Percentiles rank a stretch among this genome's conserved stretches.
Evolutionary conservation across 2,888 invertebrate genomes (phyloP).

Genomic region (Hofmannophila pseudospretella): DNA sequence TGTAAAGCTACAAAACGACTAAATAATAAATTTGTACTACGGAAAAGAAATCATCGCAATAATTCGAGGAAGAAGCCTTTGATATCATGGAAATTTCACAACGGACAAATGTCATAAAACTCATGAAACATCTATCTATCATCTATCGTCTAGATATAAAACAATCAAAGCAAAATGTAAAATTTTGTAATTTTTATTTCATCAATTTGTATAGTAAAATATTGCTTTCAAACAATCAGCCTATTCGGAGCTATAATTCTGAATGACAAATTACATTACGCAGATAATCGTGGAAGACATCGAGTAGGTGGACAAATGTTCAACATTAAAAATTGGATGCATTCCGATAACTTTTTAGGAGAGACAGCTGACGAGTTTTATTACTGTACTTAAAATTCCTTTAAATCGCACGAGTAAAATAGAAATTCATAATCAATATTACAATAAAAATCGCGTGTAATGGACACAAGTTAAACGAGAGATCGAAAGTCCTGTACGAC

Average conservation of each 20-base stretch:
- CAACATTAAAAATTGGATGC: neutral
- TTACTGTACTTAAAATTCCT: neutral
- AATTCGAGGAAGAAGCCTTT: conserved; percentile 35
- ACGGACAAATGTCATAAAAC: conserved; percentile 11
- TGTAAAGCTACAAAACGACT: conserved; percentile 54
- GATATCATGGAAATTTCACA: conserved; percentile 20
- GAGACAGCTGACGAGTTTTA: neutral
- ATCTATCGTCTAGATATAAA: neutral
- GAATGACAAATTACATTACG: conserved; percentile 4
- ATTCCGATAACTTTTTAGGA: neutral
- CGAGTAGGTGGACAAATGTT: conserved; percentile 25
- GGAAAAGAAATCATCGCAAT: conserved; percentile 43
- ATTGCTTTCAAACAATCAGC: neutral
- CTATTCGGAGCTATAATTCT: neutral
- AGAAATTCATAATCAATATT: neutral
- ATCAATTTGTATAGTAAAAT: neutral
- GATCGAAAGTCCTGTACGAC: conserved; percentile 1
- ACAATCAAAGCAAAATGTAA: neutral
- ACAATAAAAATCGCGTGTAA: neutral
- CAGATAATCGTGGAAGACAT: conserved; percentile 43
- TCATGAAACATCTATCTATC: too few species aligned
- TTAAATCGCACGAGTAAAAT: neutral
- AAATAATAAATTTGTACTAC: conserved; percentile 67
- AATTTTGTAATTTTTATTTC: neutral
- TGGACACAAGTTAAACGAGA: conserved; percentile 2